These are phyloP conservation scores for Crambe crambe DNA, from an alignment of 37 sponge, comb jelly and placozoan species.

Conservation along the genomic window DNA sequence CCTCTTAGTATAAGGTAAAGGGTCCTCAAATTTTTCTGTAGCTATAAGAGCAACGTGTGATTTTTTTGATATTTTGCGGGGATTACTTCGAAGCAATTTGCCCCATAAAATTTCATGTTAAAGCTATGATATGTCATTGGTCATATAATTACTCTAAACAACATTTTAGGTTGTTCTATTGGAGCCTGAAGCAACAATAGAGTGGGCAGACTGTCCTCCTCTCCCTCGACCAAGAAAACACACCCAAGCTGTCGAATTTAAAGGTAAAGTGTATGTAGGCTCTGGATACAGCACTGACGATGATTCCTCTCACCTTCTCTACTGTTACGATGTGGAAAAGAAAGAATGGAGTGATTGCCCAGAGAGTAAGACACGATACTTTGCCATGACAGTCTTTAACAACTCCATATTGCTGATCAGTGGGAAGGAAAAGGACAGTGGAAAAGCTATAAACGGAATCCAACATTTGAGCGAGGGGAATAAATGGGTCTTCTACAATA, in stretches of 20 bases:
- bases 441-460: too few relatives aligned
- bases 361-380: constrained; percentile 2
- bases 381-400: constrained; percentile 8
- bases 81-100: too few relatives aligned
- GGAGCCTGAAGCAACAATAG: background rate
- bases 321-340: background rate
- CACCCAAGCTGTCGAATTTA: constrained; percentile 17
- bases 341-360: constrained; percentile 12
- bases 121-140: too few relatives aligned
- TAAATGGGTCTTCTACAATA: background rate
- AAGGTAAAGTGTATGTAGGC: constrained; percentile 23
- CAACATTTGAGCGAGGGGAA: background rate
- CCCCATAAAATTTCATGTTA: too few relatives aligned
- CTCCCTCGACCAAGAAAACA: background rate
- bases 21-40: too few relatives aligned
- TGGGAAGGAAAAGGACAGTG: constrained; percentile 4
- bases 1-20: too few relatives aligned
- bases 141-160: too few relatives aligned
- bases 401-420: constrained; percentile 10
- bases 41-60: too few relatives aligned
- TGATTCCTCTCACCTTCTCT: background rate
- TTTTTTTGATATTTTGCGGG: too few relatives aligned
- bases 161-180: too few relatives aligned
- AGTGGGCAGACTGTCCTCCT: background rate
- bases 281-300: constrained; percentile 1